These are phyloP conservation scores for Philereme transversata DNA, from an alignment of 2,888 invertebrate genomes.

Conservation along the genomic window DNA sequence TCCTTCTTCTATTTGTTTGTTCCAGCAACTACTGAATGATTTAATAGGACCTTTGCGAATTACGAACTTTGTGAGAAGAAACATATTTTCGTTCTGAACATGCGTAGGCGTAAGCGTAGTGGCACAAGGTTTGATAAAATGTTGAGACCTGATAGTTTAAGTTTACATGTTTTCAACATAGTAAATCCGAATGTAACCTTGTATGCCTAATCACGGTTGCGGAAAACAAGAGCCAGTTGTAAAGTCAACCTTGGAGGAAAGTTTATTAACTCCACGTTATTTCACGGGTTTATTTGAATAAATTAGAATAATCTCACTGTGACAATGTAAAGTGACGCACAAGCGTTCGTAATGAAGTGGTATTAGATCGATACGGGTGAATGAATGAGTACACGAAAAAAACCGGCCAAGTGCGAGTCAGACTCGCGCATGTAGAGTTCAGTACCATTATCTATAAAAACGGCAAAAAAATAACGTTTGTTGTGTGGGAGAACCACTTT, in stretches of 20 bases:
- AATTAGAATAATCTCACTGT: constrained; percentile 21
- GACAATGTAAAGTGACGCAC: constrained; percentile 13
- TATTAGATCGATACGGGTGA: constrained; percentile 22
- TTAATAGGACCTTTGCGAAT: constrained; percentile 7
- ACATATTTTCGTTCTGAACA: constrained; percentile 4
- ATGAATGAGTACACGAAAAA: constrained; percentile 26
- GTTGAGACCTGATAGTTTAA: neutral
- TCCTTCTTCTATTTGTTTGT: constrained; percentile 34
- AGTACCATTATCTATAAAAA: no score
- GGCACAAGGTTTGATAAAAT: neutral
- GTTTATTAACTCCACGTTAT: constrained; percentile 20
- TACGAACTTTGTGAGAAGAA: constrained; percentile 1
- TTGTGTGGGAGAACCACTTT: no score
- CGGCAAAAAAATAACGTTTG: no score
- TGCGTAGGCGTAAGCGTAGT: neutral
- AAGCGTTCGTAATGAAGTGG: constrained; percentile 14
- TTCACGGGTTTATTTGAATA: constrained; percentile 22
- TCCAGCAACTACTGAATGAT: constrained; percentile 34
- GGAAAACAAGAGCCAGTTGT: constrained; percentile 10
- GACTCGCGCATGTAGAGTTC: no score
- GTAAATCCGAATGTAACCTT: constrained; percentile 3
- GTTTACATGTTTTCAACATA: neutral
- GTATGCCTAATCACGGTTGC: constrained; percentile 11
- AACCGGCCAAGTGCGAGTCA: no score
- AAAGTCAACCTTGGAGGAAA: constrained; percentile 12